Evolutionary conservation across 1,140 invertebrate genomes (phyloP), one percentile per base, ranked within the genome.

Genomic region (Drosophila pruinosa): DNA sequence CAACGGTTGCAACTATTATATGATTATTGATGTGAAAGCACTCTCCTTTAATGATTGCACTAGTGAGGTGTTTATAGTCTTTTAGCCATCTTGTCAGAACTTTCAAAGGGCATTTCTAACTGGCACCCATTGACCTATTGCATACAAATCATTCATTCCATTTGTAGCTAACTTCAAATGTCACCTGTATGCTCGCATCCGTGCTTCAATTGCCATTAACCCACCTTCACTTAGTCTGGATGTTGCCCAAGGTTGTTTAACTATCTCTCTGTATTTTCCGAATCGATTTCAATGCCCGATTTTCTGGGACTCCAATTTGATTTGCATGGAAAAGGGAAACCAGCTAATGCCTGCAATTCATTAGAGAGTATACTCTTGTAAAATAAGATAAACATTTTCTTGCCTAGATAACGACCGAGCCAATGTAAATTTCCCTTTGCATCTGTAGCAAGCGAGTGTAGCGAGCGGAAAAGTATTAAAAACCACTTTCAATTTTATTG

Each of bases 111-210:
- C 59, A 73, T 73, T 17, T n/a, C 57, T 63, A 56, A 62, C 34
- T 39, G 38, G 31, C 52, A 71, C 31, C 59, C 47, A 64, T 63
- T 70, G 59, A 70, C 67, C 67, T 74, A 64, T 74, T 53, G 26
- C 72, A 74, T 52, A 71, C 53, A 74, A 71, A 74, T 74, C 59
- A 74, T 28, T 15, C 59, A 74, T 74, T 74, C 72, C 28, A 53
- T 71, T 74, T 59, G 38, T 31, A 47, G 22, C 34, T 22, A 28
- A 43, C 62, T 45, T 58, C 3, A 36, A 58, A 71, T 71, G 67
- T 74, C 65, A 63, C 39, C 58, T 28, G n/a, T 26, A 12, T 22
- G 34, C 19, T 45, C 21, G 39, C 1, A 50, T 22, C 3, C n/a
- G 43, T 39, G 53, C 4, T 28, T 72, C 38, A 65, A 52, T 50